Base-by-base conservation (phyloP, 2,888 invertebrate genomes). In the Nezara viridula region DNA sequence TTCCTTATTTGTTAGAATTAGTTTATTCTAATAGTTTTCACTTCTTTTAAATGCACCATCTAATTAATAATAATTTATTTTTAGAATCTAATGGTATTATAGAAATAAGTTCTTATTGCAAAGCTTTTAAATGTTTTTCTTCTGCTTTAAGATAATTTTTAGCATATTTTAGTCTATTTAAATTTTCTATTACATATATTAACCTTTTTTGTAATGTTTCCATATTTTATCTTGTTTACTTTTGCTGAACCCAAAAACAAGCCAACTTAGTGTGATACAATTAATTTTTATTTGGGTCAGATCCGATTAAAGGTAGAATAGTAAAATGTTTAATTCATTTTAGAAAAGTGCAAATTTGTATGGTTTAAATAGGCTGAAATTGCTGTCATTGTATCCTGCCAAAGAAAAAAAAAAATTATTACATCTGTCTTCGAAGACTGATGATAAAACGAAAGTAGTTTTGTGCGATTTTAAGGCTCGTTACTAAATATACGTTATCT, bases 341-440 rank as follows among this genome's bases (percentile, higher is more conserved):
- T 2, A 7, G 21, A 21, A 50, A 50, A 50, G 21, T 2, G 2
- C 6, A 7, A 55, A n/a, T 55, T 55, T n/a, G 9, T 24, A 55
- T n/a, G 4, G n/a, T 27, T 60, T 60, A 27, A 60, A 27, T 60
- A 60, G 66, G 37, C 37, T 37, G 60, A 37, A 19, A 37, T 19
- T 60, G 14, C 2, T 27, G 3, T 60, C 2, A n/a, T 3, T 32
- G 19, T 73, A 27, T 12, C 14, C 37, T 37, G 37, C 37, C 19
- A 37, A 73, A 73, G 37, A 73, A 73, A 73, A 73, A 27, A 73
- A 73, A 73, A 73, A 73, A 73, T 37, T 6, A 73, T 73, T 73
- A 32, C 66, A 73, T 73, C 60, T 73, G 32, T 37, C 32, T 73
- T 73, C 32, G 66, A 32, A 73, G 66, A 73, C 66, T 73, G 66